Evolutionary conservation across 2,113 vertebrate species (phyloP).

Genomic region (Acanthochromis polyacanthus): DNA sequence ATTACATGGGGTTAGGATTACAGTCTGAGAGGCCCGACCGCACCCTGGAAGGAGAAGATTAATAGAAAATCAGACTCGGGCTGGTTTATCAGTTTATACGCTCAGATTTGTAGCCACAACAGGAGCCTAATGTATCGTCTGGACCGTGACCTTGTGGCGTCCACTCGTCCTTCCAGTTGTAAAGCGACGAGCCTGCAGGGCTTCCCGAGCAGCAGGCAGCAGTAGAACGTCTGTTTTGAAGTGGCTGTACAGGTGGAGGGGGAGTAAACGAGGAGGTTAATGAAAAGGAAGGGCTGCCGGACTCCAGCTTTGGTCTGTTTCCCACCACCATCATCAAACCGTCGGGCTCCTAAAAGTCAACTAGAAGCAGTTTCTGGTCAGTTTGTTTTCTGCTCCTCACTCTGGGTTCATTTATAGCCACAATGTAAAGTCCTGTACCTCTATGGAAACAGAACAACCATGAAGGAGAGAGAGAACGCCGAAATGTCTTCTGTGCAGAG

Average conservation of each 20-base stretch:
- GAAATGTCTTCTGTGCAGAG: too few species aligned
- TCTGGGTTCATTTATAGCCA: too few species aligned
- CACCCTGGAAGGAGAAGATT: conserved; percentile 34
- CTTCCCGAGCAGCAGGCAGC: conserved; percentile 28
- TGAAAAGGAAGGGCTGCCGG: conserved; percentile 55
- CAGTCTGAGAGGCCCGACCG: conserved; percentile 31
- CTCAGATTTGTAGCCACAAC: neutral
- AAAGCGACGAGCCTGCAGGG: neutral
- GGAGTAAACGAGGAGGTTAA: conserved; percentile 52
- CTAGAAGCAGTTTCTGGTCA: too few species aligned
- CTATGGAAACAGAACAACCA: too few species aligned
- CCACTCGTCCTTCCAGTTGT: conserved; percentile 17
- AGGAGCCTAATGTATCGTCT: neutral
- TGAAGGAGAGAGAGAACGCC: too few species aligned
- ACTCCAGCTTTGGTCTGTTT: conserved; percentile 33
- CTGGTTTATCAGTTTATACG: neutral
- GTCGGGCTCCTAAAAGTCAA: neutral
- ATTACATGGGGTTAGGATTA: conserved; percentile 73
- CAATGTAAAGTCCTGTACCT: too few species aligned
- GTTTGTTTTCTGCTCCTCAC: too few species aligned
- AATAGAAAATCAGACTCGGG: neutral
- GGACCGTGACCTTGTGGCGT: conserved; percentile 42
- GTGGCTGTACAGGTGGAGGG: conserved; percentile 45
- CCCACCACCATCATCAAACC: conserved; percentile 40
- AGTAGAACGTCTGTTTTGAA: conserved; percentile 47